These are phyloP conservation scores for Piscicola geometra DNA, from an alignment of 2,888 invertebrate genomes.

Conservation along the genomic window DNA sequence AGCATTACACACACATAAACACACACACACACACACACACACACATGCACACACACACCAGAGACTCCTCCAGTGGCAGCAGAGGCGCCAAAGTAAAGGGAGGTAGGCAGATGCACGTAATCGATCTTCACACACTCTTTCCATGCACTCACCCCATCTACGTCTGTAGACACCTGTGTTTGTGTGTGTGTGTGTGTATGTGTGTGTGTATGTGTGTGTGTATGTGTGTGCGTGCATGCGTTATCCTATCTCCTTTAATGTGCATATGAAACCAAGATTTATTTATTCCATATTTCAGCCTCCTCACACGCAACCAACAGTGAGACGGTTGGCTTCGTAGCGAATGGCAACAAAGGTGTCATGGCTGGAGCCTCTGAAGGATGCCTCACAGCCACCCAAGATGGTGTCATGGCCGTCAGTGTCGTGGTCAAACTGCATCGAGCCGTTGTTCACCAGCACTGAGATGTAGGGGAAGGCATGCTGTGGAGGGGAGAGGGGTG, in stretches of 20 bases:
- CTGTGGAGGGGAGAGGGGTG: slow-evolving; percentile 58
- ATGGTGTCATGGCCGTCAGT: slow-evolving; percentile 96
- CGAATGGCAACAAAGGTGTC: slow-evolving; percentile 85
- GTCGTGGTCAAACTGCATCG: slow-evolving; percentile 92
- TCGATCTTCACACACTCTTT: slow-evolving; percentile 83
- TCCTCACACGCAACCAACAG: slow-evolving; percentile 57
- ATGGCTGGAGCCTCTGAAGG: slow-evolving; percentile 81
- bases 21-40: neutral
- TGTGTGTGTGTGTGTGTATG: neutral
- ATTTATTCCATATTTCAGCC: no score
- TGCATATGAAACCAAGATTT: no score
- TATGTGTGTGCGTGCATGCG: no score
- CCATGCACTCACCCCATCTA: slow-evolving; percentile 87
- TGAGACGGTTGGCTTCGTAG: slow-evolving; percentile 83
- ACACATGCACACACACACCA: slow-evolving; percentile 49
- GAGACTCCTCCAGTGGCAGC: slow-evolving; percentile 91
- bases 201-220: no score
- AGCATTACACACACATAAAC: neutral
- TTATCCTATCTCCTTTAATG: no score
- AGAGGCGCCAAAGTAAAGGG: slow-evolving; percentile 86
- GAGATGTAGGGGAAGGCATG: slow-evolving; percentile 97
- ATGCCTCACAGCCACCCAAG: slow-evolving; percentile 90
- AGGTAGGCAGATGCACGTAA: slow-evolving; percentile 85
- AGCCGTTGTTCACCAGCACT: slow-evolving; percentile 95
- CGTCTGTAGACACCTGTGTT: slow-evolving; percentile 78